Percentiles rank a stretch among this genome's conserved stretches.
Conservation (phyloP, 2,113 vertebrate genomes). For the Channa argus region DNA sequence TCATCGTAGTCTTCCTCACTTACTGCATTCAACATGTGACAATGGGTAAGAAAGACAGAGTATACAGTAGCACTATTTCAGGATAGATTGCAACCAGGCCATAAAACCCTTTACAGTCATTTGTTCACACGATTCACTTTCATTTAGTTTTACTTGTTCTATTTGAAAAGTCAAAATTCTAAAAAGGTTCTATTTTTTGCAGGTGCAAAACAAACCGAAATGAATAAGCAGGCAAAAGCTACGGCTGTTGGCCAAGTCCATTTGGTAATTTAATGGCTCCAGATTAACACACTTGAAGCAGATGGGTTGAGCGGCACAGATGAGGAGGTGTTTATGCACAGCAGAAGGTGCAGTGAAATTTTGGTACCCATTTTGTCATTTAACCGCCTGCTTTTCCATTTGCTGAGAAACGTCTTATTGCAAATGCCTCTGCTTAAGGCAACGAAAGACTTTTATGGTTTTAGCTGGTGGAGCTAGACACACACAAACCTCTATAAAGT, state of each 20-base stretch:
- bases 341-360: conserved; percentile 31
- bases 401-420: background rate
- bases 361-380: conserved; percentile 34
- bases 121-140: background rate
- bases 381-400: conserved; percentile 17
- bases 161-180: background rate
- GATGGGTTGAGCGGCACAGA: conserved; percentile 11
- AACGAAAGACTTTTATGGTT: conserved; percentile 25
- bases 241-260: background rate
- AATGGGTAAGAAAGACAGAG: background rate
- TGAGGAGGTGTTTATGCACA: conserved; percentile 32
- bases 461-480: conserved; percentile 1
- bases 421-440: background rate
- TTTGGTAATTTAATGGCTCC: conserved; percentile 16
- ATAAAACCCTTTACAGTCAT: background rate
- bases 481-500: background rate
- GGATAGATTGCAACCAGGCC: background rate
- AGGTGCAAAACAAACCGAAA: conserved; percentile 10
- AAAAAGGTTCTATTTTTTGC: background rate
- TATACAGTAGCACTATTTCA: background rate
- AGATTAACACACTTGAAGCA: conserved; percentile 18
- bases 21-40: conserved; percentile 77
- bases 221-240: background rate
- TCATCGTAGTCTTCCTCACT: conserved; percentile 88
- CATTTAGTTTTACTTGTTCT: background rate